Evolutionary conservation across 2,888 invertebrate species (phyloP).

Genomic region (Harpagoxenus sublaevis): DNA sequence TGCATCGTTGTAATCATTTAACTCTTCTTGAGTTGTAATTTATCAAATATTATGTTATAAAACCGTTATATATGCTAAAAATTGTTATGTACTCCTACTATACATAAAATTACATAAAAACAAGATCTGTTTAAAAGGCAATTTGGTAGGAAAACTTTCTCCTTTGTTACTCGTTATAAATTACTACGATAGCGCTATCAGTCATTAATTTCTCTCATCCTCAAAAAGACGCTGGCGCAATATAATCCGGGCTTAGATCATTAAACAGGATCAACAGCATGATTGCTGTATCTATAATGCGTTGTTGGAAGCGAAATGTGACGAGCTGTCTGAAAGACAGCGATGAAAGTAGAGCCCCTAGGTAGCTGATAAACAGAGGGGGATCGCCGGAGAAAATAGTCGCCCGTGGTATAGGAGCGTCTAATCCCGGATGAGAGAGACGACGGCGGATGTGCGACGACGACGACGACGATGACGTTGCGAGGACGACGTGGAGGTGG

Average conservation of each 20-base stretch:
- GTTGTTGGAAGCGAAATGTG: slow-evolving; percentile 8
- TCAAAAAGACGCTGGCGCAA: neutral
- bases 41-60: neutral
- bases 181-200: neutral
- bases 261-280: neutral
- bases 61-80: too few species aligned
- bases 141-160: neutral
- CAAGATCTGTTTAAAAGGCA: neutral
- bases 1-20: neutral
- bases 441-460: slow-evolving; percentile 74
- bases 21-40: neutral
- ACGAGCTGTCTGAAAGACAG: slow-evolving; percentile 5
- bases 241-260: slow-evolving; percentile 20
- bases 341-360: slow-evolving; percentile 8
- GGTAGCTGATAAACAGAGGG: slow-evolving; percentile 68
- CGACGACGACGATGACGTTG: slow-evolving; percentile 51
- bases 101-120: neutral
- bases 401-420: slow-evolving; percentile 74
- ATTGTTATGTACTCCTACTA: neutral
- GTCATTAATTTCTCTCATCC: slow-evolving; percentile 10
- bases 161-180: neutral
- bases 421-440: slow-evolving; percentile 82
- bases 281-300: slow-evolving; percentile 2
- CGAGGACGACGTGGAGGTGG: slow-evolving; percentile 66
- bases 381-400: slow-evolving; percentile 79